Conservation (phyloP, 2,888 invertebrate genomes). For the Nomada fabriciana region DNA sequence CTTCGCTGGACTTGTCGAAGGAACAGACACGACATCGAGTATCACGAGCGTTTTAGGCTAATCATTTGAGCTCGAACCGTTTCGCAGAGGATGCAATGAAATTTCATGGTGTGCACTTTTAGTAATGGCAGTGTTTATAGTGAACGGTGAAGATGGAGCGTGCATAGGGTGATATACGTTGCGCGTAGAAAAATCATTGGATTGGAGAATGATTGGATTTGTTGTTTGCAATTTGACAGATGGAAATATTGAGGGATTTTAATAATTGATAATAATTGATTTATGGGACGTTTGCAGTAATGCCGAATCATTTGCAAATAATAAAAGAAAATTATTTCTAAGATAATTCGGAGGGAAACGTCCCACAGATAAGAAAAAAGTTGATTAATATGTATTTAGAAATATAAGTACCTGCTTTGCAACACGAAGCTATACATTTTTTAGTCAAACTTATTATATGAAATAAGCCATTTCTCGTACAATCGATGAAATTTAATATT, state of each 20-base stretch:
- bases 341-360: too few species aligned
- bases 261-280: neutral
- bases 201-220: neutral
- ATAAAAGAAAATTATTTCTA: too few species aligned
- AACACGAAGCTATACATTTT: too few species aligned
- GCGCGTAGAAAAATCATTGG: neutral
- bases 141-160: neutral
- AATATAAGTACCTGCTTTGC: too few species aligned
- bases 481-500: too few species aligned
- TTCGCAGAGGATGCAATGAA: neutral
- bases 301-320: too few species aligned
- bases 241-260: neutral
- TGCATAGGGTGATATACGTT: constrained; percentile 12
- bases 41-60: too few species aligned
- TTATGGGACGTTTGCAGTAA: neutral
- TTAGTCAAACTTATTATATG: too few species aligned
- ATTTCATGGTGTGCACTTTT: too few species aligned
- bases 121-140: neutral
- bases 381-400: too few species aligned
- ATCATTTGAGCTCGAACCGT: neutral
- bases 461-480: too few species aligned
- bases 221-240: neutral
- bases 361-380: too few species aligned
- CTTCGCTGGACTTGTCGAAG: constrained; percentile 12
- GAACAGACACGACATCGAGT: constrained; percentile 35